Evolutionary conservation across 1,140 invertebrate genomes (phyloP), one percentile per base, ranked within the genome.

Genomic region (Oscheius sp.): DNA sequence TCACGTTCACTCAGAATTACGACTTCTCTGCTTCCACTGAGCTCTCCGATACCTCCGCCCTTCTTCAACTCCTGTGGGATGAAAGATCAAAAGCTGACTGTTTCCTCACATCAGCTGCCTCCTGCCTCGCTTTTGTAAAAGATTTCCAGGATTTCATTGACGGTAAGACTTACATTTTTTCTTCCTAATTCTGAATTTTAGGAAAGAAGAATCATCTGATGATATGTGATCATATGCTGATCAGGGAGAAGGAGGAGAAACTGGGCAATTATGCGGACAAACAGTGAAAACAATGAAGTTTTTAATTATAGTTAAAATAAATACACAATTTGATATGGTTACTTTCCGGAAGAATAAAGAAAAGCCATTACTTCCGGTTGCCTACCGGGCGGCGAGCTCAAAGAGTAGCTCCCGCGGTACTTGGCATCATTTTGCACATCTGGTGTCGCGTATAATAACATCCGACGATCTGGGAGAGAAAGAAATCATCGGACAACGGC

Each of bases 31-130:
- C 34, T 20, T 18, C n/a, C 13, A 59, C 32, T 2, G 2, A 59
- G 28, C 38, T 31, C 23, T 52, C 62, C 23, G 63, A 55, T 36
- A 52, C 66, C 1, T 18, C 74, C 10, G 32, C 52, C 0, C 2
- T 76, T 2, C 3, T n/a, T 10, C 74, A 76, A 26, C 36, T 78
- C n/a, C 32, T 73, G 0, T 76, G 75, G 75, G 75, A 76, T 38
- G 75, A 75, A 18, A 18, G 26, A 18, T 15, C 71, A 1, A 59
- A 65, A 58, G 64, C 71, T 1, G 71, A 76, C 28, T 73, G 62
- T 20, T 76, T 52, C 72, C 45, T 69, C 4, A 35, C 35, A 26
- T 46, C 46, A 34, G 35, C 35, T 15, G 29, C 26, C 15, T 58
- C 46, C 23, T 69, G 62, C 23, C 34, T 58, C 13, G 15, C 0